phyloP scores from a whole-genome alignment of 2,888 invertebrate species.

The Melipona bicolor region DNA sequence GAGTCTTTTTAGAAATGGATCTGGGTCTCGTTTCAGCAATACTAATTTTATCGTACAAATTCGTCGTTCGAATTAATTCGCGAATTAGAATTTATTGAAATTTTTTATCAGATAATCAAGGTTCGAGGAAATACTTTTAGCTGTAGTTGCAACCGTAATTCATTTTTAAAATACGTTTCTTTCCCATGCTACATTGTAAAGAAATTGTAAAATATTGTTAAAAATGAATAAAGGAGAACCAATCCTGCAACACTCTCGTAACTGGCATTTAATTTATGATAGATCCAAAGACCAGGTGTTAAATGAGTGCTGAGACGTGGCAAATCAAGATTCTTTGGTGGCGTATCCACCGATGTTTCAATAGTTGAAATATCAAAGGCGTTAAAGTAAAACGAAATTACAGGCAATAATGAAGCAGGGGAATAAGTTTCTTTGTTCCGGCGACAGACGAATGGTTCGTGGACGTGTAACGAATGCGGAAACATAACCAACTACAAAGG shows the following conservation, averaged over 20 bases:
- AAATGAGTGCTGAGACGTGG: not conserved
- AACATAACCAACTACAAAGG: slow-evolving; percentile 48
- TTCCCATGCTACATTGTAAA: too few species aligned
- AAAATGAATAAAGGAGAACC: too few species aligned
- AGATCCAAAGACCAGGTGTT: too few species aligned
- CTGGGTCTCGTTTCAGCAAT: not conserved
- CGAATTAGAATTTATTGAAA: not conserved
- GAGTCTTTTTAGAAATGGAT: not conserved
- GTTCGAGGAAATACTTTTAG: not conserved
- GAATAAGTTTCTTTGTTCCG: slow-evolving; percentile 33
- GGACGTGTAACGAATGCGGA: slow-evolving; percentile 55
- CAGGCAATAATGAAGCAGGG: slow-evolving; percentile 36
- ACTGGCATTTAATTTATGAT: too few species aligned
- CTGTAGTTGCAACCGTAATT: too few species aligned
- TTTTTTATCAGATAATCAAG: not conserved
- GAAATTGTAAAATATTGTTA: too few species aligned
- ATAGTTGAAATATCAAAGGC: not conserved
- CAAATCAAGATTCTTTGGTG: not conserved
- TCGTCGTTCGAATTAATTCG: not conserved
- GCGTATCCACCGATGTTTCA: not conserved
- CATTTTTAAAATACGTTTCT: too few species aligned
- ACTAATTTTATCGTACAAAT: not conserved
- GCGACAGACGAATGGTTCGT: slow-evolving; percentile 37
- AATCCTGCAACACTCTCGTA: too few species aligned
- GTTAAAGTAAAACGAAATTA: slow-evolving; percentile 11